phyloP scores from a whole-genome alignment of 2,888 invertebrate genomes.

The Sarcophaga subvicina region DNA sequence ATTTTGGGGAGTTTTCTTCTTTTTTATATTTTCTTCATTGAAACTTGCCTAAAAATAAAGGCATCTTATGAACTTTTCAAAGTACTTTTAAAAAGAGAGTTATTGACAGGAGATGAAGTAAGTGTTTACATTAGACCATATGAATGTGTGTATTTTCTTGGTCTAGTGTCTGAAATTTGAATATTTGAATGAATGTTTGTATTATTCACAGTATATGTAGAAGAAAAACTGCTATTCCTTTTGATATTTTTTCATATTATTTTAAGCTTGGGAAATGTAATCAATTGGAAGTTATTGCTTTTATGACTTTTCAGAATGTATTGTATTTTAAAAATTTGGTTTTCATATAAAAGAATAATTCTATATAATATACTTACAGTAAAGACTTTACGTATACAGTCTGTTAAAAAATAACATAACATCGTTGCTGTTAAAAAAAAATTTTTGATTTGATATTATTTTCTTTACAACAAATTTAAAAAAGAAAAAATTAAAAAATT shows the following conservation, averaged over 20 bases:
- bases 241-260: neutral
- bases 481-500: no score
- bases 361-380: no score
- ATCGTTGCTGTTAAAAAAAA: no score
- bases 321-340: neutral
- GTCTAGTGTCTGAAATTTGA: slow-evolving; percentile 58
- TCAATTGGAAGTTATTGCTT: slow-evolving; percentile 70
- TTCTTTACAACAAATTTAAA: no score
- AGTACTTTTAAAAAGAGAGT: slow-evolving; percentile 31
- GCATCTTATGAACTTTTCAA: slow-evolving; percentile 43
- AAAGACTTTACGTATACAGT: no score
- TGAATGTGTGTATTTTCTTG: neutral
- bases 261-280: slow-evolving; percentile 55
- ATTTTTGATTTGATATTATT: no score
- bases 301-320: slow-evolving; percentile 52
- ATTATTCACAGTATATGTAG: slow-evolving; percentile 18
- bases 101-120: neutral
- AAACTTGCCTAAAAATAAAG: slow-evolving; percentile 56
- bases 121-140: neutral
- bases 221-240: neutral
- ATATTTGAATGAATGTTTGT: slow-evolving; percentile 63
- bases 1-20: neutral
- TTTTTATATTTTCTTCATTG: neutral
- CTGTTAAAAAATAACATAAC: no score
- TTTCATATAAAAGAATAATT: neutral